phyloP scores from a whole-genome alignment of 2,113 vertebrate species.

The Romanogobio albipinnatus region DNA sequence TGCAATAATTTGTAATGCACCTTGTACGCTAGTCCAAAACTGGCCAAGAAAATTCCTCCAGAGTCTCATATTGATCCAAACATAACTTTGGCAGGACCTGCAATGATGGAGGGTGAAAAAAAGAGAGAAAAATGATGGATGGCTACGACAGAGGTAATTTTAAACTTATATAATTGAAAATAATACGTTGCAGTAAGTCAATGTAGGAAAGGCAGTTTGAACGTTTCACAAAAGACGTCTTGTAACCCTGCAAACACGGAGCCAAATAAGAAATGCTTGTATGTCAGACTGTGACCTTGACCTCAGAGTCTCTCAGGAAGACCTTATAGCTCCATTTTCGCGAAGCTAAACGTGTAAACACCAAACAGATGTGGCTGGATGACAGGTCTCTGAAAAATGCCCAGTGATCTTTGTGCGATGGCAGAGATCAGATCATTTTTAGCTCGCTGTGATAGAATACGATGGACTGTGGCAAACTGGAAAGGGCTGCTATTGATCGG shows the following conservation, averaged over 20 bases:
- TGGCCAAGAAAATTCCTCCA: conserved; percentile 38
- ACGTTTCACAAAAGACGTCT: conserved; percentile 9
- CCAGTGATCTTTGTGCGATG: conserved; percentile 20
- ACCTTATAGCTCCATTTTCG: conserved; percentile 27
- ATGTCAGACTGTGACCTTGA: conserved; percentile 15
- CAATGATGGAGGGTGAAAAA: neutral
- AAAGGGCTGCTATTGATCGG: conserved; percentile 35
- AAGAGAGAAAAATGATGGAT: conserved; percentile 45
- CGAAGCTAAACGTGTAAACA: conserved; percentile 36
- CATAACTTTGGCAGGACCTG: conserved; percentile 47
- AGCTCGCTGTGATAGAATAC: neutral
- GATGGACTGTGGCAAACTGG: conserved; percentile 29
- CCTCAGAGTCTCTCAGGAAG: conserved; percentile 29
- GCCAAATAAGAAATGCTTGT: conserved; percentile 2
- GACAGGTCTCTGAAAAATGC: conserved; percentile 25
- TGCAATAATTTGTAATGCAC: conserved; percentile 20
- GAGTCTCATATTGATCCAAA: conserved; percentile 53
- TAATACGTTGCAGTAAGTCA: conserved; percentile 29
- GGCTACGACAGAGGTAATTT: conserved; percentile 33
- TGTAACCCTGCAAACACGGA: neutral
- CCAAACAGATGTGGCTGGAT: conserved; percentile 43
- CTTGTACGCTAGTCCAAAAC: neutral
- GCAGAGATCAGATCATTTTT: conserved; percentile 31
- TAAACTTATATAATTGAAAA: conserved; percentile 43
- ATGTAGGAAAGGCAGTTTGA: conserved; percentile 9